Conservation (phyloP, 2,113 vertebrate species). For the Tyrannus savana region DNA sequence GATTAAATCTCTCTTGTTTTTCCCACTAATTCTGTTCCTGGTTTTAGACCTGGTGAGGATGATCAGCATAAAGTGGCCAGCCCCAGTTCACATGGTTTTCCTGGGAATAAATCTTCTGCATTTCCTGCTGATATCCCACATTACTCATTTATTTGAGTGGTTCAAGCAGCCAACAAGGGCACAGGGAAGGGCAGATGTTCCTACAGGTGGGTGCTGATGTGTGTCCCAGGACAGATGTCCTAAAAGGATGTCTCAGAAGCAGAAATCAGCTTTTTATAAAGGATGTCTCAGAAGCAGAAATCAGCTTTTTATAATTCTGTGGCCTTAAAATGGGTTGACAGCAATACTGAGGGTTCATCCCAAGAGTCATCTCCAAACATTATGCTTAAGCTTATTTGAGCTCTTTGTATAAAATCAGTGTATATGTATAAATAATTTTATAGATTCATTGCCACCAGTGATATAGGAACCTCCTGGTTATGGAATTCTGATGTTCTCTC, state of each 20-base stretch:
- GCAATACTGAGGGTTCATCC: background rate
- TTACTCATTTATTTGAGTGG: background rate
- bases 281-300: background rate
- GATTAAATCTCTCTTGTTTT: background rate
- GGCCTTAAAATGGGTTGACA: background rate
- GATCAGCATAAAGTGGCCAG: background rate
- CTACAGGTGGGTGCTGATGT: background rate
- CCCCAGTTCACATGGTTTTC: rapidly evolving
- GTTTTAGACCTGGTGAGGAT: background rate
- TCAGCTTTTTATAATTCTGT: background rate
- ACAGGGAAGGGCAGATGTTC: background rate
- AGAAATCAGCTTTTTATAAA: background rate
- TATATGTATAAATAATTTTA: background rate
- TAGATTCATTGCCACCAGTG: background rate
- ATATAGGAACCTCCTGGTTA: background rate
- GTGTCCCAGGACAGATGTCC: rapidly evolving
- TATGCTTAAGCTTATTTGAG: background rate
- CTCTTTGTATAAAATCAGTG: background rate
- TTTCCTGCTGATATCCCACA: background rate
- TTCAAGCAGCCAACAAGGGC: background rate
- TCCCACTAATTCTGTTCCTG: background rate
- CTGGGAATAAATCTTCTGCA: background rate
- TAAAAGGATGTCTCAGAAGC: background rate
- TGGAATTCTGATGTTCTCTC: background rate
- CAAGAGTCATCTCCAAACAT: background rate